Conservation (phyloP, 2,888 invertebrate genomes). For the Hypomecis punctinalis region DNA sequence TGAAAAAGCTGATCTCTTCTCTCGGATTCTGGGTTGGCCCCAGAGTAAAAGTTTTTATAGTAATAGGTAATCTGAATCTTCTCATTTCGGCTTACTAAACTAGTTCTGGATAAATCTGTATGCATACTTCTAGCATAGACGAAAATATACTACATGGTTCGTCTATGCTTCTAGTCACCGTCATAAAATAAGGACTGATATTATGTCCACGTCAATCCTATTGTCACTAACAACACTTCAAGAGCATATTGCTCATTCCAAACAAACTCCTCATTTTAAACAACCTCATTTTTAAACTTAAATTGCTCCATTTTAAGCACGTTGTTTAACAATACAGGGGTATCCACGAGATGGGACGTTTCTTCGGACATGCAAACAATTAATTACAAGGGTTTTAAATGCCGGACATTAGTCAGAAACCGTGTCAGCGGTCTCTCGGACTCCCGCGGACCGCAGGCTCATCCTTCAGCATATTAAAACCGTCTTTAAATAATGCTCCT, state of each 20-base stretch:
- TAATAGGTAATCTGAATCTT: too few species aligned
- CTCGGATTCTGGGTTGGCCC: too few species aligned
- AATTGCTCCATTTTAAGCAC: constrained; percentile 46
- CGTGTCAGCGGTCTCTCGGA: constrained; percentile 71
- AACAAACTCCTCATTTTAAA: constrained; percentile 20
- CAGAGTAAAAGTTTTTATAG: too few species aligned
- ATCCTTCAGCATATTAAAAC: constrained; percentile 47
- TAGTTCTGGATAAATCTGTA: too few species aligned
- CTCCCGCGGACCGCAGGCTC: constrained; percentile 54
- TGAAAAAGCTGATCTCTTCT: too few species aligned
- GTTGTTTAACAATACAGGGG: constrained; percentile 73
- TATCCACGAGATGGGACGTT: constrained; percentile 73
- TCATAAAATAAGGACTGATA: too few species aligned
- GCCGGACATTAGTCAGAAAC: constrained; percentile 77
- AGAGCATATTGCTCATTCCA: constrained; percentile 11
- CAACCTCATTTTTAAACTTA: constrained; percentile 20
- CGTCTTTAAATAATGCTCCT: constrained; percentile 40
- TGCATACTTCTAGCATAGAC: too few species aligned
- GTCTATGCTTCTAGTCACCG: too few species aligned
- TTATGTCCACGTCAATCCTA: too few species aligned
- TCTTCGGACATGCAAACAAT: constrained; percentile 84
- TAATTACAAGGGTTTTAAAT: constrained; percentile 84
- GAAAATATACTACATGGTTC: too few species aligned
- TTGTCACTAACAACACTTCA: background rate
- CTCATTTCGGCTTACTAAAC: too few species aligned